Conservation (phyloP, 2,888 invertebrate species). For the Lasioglossum morio region DNA sequence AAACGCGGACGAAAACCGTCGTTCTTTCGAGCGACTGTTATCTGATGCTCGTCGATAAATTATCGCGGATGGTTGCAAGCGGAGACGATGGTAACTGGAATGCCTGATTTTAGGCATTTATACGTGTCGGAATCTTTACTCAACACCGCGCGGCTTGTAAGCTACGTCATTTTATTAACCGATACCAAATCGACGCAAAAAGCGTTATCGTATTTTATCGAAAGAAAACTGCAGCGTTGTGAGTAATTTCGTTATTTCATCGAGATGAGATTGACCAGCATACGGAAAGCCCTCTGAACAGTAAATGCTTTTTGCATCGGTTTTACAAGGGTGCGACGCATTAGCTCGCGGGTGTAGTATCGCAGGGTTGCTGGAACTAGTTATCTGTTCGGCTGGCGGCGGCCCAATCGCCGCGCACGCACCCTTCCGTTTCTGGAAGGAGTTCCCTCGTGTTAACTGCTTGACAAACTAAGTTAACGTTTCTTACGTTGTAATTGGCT, state of each 20-base stretch:
- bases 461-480: slow-evolving; percentile 81
- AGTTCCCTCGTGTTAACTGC: slow-evolving; percentile 76
- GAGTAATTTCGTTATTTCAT: too few relatives aligned
- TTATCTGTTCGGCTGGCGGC: slow-evolving; percentile 69
- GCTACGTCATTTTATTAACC: neutral
- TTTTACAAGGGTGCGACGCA: neutral
- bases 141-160: neutral
- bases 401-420: slow-evolving; percentile 57
- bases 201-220: too few relatives aligned
- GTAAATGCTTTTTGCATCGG: neutral
- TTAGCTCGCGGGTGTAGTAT: neutral
- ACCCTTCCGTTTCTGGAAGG: slow-evolving; percentile 48
- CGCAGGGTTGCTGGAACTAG: slow-evolving; percentile 67
- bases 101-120: neutral
- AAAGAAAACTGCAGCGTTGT: too few relatives aligned
- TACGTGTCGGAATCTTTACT: neutral
- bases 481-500: slow-evolving; percentile 78
- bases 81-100: neutral
- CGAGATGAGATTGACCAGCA: too few relatives aligned
- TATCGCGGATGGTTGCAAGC: neutral
- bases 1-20: neutral
- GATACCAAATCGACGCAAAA: too few relatives aligned
- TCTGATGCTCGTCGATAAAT: neutral
- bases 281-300: neutral
- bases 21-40: neutral